Conservation (phyloP, 2,888 invertebrate genomes). For the Abscondita cerata region DNA sequence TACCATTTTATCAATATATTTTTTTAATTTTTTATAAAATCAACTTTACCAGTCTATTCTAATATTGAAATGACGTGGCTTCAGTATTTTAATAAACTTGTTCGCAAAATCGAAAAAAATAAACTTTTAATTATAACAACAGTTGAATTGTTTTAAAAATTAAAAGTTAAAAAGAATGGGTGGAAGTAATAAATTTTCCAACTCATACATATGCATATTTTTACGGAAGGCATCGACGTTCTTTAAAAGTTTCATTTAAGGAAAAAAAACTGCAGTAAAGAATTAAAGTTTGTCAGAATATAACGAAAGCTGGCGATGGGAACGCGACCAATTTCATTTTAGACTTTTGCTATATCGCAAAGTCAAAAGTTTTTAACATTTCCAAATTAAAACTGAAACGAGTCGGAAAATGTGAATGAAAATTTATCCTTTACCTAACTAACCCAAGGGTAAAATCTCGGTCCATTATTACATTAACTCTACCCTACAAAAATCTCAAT, state of each 20-base stretch:
- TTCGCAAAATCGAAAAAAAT: too few relatives aligned
- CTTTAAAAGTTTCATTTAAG: conserved; percentile 35
- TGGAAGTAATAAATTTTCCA: conserved; percentile 30
- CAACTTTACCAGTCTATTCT: too few relatives aligned
- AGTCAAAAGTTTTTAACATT: conserved; percentile 50
- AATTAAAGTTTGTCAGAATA: conserved; percentile 41
- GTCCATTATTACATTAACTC: conserved; percentile 19
- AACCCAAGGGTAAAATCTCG: conserved; percentile 18
- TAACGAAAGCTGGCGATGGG: conserved; percentile 41
- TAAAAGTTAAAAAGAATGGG: conserved; percentile 22
- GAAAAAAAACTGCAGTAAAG: conserved; percentile 30
- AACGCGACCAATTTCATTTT: conserved; percentile 47
- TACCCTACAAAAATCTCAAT: conserved; percentile 1
- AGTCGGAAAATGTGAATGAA: conserved; percentile 42
- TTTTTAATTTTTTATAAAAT: too few relatives aligned
- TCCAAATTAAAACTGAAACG: conserved; percentile 46
- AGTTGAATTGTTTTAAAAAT: too few relatives aligned
- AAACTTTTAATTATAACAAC: too few relatives aligned
- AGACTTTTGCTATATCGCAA: conserved; percentile 39
- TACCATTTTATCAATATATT: too few relatives aligned
- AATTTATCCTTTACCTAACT: conserved; percentile 37
- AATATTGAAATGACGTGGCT: too few relatives aligned
- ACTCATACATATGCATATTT: conserved; percentile 31
- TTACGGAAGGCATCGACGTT: conserved; percentile 20
- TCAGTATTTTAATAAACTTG: too few relatives aligned